Percentiles rank a stretch among this genome's conserved stretches.
These are phyloP conservation scores for Procambarus virginalis DNA, from an alignment of 1,140 invertebrate species.

Conservation along the genomic window DNA sequence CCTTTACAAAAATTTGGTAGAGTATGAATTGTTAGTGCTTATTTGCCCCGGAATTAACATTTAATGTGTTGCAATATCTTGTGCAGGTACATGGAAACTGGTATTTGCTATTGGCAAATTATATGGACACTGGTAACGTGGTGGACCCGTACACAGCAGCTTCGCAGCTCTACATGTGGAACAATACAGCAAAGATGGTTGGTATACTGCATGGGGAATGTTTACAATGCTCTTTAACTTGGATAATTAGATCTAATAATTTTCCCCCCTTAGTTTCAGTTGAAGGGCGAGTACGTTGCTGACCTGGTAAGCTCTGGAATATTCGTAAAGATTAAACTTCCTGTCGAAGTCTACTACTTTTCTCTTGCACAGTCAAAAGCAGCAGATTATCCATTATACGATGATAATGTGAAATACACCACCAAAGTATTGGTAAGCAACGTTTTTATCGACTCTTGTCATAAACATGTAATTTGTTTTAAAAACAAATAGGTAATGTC, in stretches of 20 bases:
- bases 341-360: not conserved
- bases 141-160: not conserved
- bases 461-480: not conserved
- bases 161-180: constrained; percentile 1
- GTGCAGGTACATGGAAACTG: not conserved
- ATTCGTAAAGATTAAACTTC: not conserved
- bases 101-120: not conserved
- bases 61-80: not conserved
- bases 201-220: not conserved
- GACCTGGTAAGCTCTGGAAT: constrained; percentile 4
- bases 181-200: not conserved
- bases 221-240: not conserved
- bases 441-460: not conserved
- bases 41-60: not conserved
- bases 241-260: too few species aligned
- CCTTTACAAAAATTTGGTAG: not conserved
- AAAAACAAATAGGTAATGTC: too few species aligned
- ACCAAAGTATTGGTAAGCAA: constrained; percentile 5
- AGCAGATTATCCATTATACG: not conserved
- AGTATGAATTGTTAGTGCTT: not conserved
- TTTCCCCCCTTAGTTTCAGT: not conserved
- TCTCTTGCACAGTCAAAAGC: not conserved
- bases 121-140: not conserved
- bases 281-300: constrained; percentile 5
- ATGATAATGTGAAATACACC: not conserved